phyloP scores from a whole-genome alignment of 2,888 invertebrate species.

The Dryococelus australis region DNA sequence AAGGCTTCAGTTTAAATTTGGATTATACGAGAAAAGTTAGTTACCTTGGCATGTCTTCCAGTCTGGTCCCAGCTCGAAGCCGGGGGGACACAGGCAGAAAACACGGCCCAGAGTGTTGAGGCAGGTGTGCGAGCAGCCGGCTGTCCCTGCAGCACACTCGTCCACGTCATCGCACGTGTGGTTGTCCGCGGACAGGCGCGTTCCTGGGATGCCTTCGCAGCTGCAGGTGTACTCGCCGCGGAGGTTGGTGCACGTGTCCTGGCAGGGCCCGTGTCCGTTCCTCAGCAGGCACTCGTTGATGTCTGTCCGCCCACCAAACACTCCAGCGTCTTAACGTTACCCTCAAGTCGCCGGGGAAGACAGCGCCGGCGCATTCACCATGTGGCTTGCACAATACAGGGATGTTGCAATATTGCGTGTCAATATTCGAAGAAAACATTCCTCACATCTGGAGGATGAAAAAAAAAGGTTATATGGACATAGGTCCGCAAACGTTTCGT shows the following conservation, averaged over 20 bases:
- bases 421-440: no score
- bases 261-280: slow-evolving; percentile 72
- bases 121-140: slow-evolving; percentile 61
- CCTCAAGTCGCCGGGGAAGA: not conserved
- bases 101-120: slow-evolving; percentile 59
- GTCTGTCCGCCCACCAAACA: slow-evolving; percentile 55
- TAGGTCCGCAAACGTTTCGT: no score
- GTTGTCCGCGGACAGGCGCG: slow-evolving; percentile 57
- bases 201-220: slow-evolving; percentile 66
- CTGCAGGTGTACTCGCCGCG: slow-evolving; percentile 67
- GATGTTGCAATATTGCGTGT: no score
- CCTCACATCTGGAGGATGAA: no score
- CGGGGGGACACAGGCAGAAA: slow-evolving; percentile 44
- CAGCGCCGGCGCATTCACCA: not conserved
- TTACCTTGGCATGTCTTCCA: slow-evolving; percentile 46
- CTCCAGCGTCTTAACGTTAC: not conserved
- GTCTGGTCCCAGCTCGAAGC: slow-evolving; percentile 40
- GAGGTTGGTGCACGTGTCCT: slow-evolving; percentile 67
- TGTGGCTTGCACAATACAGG: not conserved
- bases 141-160: slow-evolving; percentile 52
- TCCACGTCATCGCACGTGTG: slow-evolving; percentile 56
- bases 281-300: slow-evolving; percentile 68
- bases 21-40: no score
- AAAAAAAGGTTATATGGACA: no score
- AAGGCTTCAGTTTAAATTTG: no score